Conservation (phyloP, 30 jellyfish, hydroid and myxozoan species). For the Mastigias papua region DNA sequence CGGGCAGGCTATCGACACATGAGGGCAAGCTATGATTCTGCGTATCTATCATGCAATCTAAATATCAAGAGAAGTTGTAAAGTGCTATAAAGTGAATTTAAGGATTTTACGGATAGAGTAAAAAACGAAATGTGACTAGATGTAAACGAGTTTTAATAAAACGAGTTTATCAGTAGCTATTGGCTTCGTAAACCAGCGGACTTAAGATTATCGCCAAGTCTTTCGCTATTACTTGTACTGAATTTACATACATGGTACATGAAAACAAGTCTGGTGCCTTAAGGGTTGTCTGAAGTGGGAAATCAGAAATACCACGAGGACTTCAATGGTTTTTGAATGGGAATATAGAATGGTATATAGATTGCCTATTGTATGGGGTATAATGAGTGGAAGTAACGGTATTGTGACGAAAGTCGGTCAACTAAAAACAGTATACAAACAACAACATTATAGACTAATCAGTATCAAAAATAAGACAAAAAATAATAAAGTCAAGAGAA, state of each 20-base stretch:
- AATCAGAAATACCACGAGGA: constrained; percentile 7
- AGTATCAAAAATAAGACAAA: constrained; percentile 1
- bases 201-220: not conserved
- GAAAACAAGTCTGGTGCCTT: not conserved
- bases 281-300: constrained; percentile 13
- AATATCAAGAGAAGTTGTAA: not conserved
- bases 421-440: not conserved
- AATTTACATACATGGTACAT: not conserved
- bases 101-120: not conserved
- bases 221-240: constrained; percentile 3
- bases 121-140: not conserved
- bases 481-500: not conserved
- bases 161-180: constrained; percentile 5
- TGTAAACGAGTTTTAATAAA: not conserved
- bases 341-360: constrained; percentile 4
- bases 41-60: constrained; percentile 6
- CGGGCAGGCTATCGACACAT: constrained; percentile 28
- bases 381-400: not conserved
- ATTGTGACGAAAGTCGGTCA: not conserved
- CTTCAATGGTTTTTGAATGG: not conserved
- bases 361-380: constrained; percentile 9
- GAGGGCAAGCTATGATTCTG: constrained; percentile 35
- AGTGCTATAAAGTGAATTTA: not conserved
- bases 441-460: not conserved
- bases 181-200: not conserved